A percentile compares a stretch with the other conserved stretches of the same genome.
These are phyloP conservation scores for Pholis gunnellus DNA, from an alignment of 2,113 vertebrate species.

Conservation along the genomic window DNA sequence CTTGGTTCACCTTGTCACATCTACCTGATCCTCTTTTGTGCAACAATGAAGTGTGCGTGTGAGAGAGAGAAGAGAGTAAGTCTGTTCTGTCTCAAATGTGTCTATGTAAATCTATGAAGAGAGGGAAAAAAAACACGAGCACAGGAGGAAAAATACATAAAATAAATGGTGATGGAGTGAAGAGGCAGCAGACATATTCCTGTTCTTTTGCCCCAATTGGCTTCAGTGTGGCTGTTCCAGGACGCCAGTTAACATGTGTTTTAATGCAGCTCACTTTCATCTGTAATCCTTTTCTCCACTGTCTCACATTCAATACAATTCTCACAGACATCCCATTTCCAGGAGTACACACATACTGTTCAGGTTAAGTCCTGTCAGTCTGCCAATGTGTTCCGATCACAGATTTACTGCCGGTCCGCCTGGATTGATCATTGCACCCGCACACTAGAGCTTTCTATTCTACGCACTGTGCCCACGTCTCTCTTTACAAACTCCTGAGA, in stretches of 20 bases:
- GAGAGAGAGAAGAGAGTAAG: not conserved
- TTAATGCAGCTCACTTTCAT: constrained; percentile 21
- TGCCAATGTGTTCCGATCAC: constrained; percentile 40
- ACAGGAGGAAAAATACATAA: constrained; percentile 2
- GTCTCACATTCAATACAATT: constrained; percentile 56
- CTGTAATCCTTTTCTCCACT: constrained; percentile 36
- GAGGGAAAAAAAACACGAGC: not conserved
- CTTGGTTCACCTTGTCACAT: constrained; percentile 10
- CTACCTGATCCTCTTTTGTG: not conserved
- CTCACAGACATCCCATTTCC: constrained; percentile 47
- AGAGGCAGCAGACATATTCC: constrained; percentile 23
- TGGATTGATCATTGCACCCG: constrained; percentile 33
- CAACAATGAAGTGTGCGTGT: not conserved
- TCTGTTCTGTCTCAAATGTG: constrained; percentile 61
- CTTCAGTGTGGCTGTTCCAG: not conserved
- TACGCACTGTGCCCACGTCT: constrained; percentile 8
- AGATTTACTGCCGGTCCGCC: constrained; percentile 47
- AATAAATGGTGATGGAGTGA: constrained; percentile 22
- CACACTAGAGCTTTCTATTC: constrained; percentile 43
- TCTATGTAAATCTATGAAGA: constrained; percentile 47
- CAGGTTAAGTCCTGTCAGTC: constrained; percentile 39
- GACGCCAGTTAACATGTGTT: not conserved
- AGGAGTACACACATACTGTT: constrained; percentile 45
- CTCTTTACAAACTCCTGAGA: constrained; percentile 43
- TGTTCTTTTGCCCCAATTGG: constrained; percentile 17